Evolutionary conservation across 2,888 invertebrate genomes (phyloP).

Genomic region (Torymus tubicola): DNA sequence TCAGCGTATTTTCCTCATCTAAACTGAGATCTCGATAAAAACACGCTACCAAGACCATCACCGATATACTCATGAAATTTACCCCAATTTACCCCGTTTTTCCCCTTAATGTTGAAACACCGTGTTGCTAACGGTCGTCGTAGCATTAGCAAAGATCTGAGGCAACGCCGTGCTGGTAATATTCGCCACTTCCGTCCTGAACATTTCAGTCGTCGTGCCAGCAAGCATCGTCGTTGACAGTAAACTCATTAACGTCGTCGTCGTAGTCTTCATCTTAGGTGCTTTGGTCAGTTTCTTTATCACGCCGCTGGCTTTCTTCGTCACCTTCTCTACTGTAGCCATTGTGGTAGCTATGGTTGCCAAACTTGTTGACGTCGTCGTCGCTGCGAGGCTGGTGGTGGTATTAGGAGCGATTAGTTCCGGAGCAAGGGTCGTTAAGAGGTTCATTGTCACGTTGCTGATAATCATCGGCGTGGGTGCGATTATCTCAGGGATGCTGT

Average conservation of each 20-base stretch:
- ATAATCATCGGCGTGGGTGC: background rate
- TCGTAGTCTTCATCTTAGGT: conserved; percentile 62
- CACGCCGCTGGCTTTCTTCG: conserved; percentile 44
- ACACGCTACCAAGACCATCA: too few relatives aligned
- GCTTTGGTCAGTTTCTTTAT: conserved; percentile 65
- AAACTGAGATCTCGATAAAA: too few relatives aligned
- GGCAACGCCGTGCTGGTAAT: conserved; percentile 66
- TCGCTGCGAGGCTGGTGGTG: background rate
- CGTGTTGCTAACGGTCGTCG: conserved; percentile 18
- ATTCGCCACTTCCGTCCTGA: conserved; percentile 61
- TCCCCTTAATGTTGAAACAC: conserved; percentile 22
- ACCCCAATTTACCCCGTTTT: too few relatives aligned
- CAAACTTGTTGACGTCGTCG: background rate
- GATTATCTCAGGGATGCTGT: conserved; percentile 60
- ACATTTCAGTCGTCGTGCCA: conserved; percentile 63
- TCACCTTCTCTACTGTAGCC: conserved; percentile 31
- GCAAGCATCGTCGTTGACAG: conserved; percentile 65
- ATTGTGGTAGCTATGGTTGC: conserved; percentile 24
- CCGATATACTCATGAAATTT: too few relatives aligned
- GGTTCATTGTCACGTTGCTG: conserved; percentile 64
- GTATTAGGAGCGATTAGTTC: conserved; percentile 59
- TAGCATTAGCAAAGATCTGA: conserved; percentile 55
- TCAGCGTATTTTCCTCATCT: too few relatives aligned
- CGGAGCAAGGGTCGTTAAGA: conserved; percentile 51
- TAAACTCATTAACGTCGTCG: conserved; percentile 63